These are phyloP conservation scores for Argentina silus DNA, from an alignment of 2,797 vertebrate genomes.

Conservation along the genomic window DNA sequence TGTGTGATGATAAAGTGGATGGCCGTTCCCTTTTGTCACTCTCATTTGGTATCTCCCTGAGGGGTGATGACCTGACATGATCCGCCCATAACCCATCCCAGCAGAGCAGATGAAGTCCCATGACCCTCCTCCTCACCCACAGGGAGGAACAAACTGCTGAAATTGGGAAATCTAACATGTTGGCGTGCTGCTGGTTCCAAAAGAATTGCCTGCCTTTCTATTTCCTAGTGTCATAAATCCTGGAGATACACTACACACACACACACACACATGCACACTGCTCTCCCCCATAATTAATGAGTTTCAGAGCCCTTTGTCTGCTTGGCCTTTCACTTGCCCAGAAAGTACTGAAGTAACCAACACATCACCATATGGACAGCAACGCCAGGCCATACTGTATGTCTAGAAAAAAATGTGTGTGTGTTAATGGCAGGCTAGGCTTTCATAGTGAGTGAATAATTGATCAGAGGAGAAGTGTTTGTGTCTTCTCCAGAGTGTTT, in stretches of 20 bases:
- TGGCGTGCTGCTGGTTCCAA: constrained; percentile 12
- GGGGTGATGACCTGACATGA: constrained; percentile 25
- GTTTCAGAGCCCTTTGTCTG: constrained; percentile 17
- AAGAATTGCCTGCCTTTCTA: constrained; percentile 29
- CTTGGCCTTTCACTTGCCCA: not conserved
- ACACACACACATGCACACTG: not conserved
- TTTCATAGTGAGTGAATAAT: constrained; percentile 68
- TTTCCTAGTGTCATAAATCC: constrained; percentile 35
- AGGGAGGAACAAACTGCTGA: constrained; percentile 2
- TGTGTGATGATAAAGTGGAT: constrained; percentile 29
- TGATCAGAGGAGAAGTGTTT: constrained; percentile 49
- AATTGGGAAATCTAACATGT: constrained; percentile 18
- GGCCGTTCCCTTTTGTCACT: constrained; percentile 36
- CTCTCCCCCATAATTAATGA: constrained; percentile 10
- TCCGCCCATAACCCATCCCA: constrained; percentile 6
- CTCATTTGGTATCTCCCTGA: constrained; percentile 29
- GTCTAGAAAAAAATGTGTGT: constrained; percentile 6
- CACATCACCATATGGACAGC: not conserved
- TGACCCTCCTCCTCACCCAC: no score
- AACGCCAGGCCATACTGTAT: not conserved
- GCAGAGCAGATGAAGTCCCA: constrained; percentile 12
- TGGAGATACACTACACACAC: not conserved
- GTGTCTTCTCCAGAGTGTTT: constrained; percentile 52
- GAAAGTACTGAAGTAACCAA: not conserved
- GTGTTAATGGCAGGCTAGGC: constrained; percentile 27